Evolutionary conservation across 30 jellyfish, hydroid and myxozoan genomes (phyloP).

Genomic region (Nemopilema nomurai): DNA sequence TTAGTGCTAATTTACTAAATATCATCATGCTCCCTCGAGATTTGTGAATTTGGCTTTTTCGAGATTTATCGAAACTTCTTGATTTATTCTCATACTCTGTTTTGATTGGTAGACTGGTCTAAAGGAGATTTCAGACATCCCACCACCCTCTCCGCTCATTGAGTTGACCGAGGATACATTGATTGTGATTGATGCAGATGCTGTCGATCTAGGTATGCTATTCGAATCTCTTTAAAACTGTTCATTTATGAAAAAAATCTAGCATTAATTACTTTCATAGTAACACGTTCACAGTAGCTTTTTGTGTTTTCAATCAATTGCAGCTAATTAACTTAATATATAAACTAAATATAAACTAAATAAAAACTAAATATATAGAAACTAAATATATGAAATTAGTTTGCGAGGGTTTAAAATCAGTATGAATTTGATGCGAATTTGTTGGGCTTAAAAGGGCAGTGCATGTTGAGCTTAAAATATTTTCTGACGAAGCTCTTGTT

Average conservation of each 20-base stretch:
- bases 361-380: too few relatives aligned
- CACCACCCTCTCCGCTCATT: constrained; percentile 21
- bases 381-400: too few relatives aligned
- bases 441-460: not conserved
- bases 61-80: too few relatives aligned
- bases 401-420: not conserved
- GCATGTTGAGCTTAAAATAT: too few relatives aligned
- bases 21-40: too few relatives aligned
- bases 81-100: not conserved
- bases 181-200: constrained; percentile 54
- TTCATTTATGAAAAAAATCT: not conserved
- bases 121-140: constrained; percentile 36
- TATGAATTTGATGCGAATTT: not conserved
- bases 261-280: too few relatives aligned
- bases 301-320: too few relatives aligned
- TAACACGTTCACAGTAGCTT: too few relatives aligned
- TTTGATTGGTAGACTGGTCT: constrained; percentile 32
- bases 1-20: too few relatives aligned
- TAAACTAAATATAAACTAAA: too few relatives aligned
- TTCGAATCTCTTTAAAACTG: not conserved
- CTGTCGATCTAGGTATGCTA: constrained; percentile 17
- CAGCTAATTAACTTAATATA: too few relatives aligned
- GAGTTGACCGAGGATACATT: constrained; percentile 19
- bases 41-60: too few relatives aligned
- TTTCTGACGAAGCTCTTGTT: not conserved